Conservation (phyloP, 1,140 invertebrate genomes). For the Drosophila lowei region DNA sequence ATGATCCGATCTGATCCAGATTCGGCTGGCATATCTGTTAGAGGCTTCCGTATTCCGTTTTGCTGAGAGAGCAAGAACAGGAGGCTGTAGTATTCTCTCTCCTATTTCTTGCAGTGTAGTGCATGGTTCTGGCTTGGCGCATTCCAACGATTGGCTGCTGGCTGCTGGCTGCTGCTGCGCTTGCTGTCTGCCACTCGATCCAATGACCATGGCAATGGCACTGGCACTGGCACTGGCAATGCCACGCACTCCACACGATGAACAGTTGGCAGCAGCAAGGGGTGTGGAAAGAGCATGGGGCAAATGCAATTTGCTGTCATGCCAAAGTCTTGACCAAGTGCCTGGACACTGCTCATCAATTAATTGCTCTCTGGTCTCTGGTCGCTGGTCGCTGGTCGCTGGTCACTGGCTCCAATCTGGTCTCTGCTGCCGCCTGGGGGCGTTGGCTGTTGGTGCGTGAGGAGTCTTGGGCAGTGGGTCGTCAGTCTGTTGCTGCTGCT, state of each 20-base stretch:
- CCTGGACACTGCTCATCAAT: constrained; percentile 74
- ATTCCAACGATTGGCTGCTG: constrained; percentile 25
- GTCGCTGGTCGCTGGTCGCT: background rate
- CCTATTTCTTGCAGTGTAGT: constrained; percentile 5
- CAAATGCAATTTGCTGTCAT: constrained; percentile 69
- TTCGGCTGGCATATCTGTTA: no score
- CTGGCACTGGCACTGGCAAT: constrained; percentile 37
- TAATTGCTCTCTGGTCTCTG: constrained; percentile 56
- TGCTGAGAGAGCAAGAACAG: no score
- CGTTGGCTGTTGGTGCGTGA: constrained; percentile 36
- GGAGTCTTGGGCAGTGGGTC: constrained; percentile 53
- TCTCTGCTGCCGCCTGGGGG: constrained; percentile 42
- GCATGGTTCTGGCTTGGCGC: constrained; percentile 30
- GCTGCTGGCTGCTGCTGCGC: background rate
- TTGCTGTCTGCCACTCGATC: constrained; percentile 16
- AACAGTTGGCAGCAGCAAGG: background rate
- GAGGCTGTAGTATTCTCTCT: no score
- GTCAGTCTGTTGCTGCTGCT: constrained; percentile 30
- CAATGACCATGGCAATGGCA: constrained; percentile 48
- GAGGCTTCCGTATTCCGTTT: no score
- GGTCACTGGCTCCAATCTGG: constrained; percentile 13
- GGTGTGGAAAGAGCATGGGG: constrained; percentile 3
- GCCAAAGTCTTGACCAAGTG: constrained; percentile 60
- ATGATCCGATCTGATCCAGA: no score
- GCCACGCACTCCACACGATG: constrained; percentile 43